phyloP scores from a whole-genome alignment of 2,797 vertebrate species.

The Mareca strepera region DNA sequence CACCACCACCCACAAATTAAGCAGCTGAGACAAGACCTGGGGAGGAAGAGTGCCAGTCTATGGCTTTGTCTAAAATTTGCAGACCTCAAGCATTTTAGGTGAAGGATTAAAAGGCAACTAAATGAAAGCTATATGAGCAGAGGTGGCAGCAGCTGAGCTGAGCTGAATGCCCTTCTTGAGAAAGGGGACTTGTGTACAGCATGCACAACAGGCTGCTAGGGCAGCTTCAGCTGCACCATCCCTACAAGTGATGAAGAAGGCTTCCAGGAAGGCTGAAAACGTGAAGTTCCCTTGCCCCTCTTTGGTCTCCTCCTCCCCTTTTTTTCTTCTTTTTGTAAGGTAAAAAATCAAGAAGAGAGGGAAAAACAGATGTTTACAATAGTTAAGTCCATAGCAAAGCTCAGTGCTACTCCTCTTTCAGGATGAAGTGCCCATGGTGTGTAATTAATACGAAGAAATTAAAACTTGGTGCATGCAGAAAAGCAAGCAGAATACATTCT shows the following conservation, averaged over 20 bases:
- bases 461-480: background rate
- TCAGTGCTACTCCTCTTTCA: background rate
- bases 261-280: background rate
- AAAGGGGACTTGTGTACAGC: background rate
- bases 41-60: background rate
- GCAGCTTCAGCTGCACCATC: background rate
- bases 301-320: background rate
- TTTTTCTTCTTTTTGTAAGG: too few species aligned
- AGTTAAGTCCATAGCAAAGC: background rate
- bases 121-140: background rate
- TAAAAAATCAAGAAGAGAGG: background rate
- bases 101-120: background rate
- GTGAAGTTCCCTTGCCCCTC: background rate
- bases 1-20: background rate
- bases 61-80: background rate
- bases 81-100: background rate
- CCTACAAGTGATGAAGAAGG: fast-evolving
- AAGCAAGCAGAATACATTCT: background rate
- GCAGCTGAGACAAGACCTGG: background rate
- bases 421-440: background rate
- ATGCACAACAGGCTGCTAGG: fast-evolving
- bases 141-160: background rate
- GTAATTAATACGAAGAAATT: background rate
- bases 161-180: background rate
- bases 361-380: background rate